These are phyloP conservation scores for Trinorchestia longiramus DNA, from an alignment of 1,140 invertebrate genomes.

Conservation along the genomic window DNA sequence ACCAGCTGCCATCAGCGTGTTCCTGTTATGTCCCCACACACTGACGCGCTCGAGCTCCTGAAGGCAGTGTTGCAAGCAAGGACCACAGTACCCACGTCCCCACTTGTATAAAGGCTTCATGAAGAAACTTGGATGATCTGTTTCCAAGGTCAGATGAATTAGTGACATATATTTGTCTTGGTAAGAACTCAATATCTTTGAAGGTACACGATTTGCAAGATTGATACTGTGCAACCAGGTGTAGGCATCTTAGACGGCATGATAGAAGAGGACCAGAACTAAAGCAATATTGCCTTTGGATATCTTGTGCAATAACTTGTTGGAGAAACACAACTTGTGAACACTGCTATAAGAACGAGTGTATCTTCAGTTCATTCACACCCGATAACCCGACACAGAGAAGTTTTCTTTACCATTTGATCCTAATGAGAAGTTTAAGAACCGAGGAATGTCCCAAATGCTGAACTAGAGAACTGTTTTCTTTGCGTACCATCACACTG, in stretches of 20 bases:
- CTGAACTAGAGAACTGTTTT: slow-evolving; percentile 52
- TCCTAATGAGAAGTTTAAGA: slow-evolving; percentile 35
- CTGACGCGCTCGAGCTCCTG: not conserved
- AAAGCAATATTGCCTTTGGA: no score
- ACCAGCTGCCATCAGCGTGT: slow-evolving; percentile 67
- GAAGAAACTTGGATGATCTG: no score
- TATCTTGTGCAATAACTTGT: no score
- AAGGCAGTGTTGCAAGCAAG: no score
- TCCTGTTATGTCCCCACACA: slow-evolving; percentile 66
- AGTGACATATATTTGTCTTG: no score
- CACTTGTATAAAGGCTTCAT: no score
- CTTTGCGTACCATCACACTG: slow-evolving; percentile 55
- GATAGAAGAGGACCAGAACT: not conserved
- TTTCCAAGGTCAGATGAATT: no score
- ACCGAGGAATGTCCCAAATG: slow-evolving; percentile 20
- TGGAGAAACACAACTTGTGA: not conserved
- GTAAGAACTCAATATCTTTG: no score
- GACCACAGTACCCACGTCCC: no score
- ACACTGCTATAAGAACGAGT: not conserved
- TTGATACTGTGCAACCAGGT: not conserved
- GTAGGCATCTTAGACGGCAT: not conserved
- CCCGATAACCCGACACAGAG: slow-evolving; percentile 6
- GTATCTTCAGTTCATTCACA: not conserved
- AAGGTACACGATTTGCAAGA: not conserved
- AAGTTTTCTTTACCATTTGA: not conserved